Base-by-base conservation (phyloP, 1,140 invertebrate genomes). In the Sitophilus oryzae region DNA sequence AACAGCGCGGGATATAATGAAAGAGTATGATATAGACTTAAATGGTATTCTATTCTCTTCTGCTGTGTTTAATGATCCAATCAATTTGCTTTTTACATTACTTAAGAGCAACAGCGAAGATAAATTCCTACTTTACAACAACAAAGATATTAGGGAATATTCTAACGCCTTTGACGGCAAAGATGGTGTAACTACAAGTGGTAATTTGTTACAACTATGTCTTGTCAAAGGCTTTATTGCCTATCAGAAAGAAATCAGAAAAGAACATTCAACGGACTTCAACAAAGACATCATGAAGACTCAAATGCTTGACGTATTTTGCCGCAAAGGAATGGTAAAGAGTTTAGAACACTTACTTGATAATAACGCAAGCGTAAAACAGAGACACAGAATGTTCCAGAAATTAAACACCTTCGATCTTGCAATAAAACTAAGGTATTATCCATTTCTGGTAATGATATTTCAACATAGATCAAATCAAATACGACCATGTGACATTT, bases 381-480 rank as follows among this genome's bases (percentile, higher is more conserved):
- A 38, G 30, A 47, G 20, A n/a, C 43, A 21, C 2, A 38, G 20
- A 36, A 52, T 51, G 23, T 56, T 63, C 16, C 22, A 42, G 11
- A 23, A 46, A 20, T 18, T 34, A 0, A 50, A 55, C 19, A 45
- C 56, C 0, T 43, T 56, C 15, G 40, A 59, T 15, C 23, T 55
- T 30, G 52, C 56, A 9, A 46, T 57, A 2, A 57, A 58, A 40
- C 30, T 51, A 6, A 52, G 62, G 19, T 63, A 57, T 46, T 63
- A 59, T 18, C 62, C 62, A 9, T 59, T 61, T 48, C 51, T 63
- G n/a, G 50, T 59, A 1, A 6, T 61, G 2, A 30, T 63, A n/a
- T 38, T 63, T 14, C 19, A 57, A 21, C 55, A 57, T 30, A 16
- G 19, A 6, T 38, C 20, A 10, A 47, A 41, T 35, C 40, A 57